A percentile compares a stretch with the other conserved stretches of the same genome.
Conservation (phyloP, 1,140 invertebrate genomes). For the Zaprionus davidi region DNA sequence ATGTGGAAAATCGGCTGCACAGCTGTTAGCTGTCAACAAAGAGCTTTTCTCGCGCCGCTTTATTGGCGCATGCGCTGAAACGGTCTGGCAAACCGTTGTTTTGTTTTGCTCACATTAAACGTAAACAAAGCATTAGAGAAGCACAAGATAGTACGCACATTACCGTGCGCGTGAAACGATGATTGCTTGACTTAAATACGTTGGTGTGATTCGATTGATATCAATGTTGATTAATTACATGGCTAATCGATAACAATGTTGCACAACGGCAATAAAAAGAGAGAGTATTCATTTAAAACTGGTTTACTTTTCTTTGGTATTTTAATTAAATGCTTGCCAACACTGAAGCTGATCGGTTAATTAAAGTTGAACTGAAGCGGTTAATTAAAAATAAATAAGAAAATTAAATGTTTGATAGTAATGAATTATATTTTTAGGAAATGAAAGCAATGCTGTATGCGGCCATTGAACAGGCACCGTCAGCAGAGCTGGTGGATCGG, state of each 20-base stretch:
- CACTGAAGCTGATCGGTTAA: background rate
- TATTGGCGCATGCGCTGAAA: constrained; percentile 61
- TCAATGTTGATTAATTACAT: background rate
- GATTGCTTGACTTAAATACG: background rate
- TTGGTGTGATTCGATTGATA: background rate
- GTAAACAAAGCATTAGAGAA: constrained; percentile 56
- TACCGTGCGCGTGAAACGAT: background rate
- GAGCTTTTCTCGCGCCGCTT: constrained; percentile 47
- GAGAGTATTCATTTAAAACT: background rate
- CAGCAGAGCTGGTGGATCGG: constrained; percentile 88
- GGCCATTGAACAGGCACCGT: constrained; percentile 90
- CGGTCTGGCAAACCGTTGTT: background rate
- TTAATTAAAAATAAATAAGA: background rate
- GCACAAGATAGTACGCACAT: background rate
- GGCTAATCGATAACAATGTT: background rate
- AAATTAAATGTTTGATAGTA: background rate
- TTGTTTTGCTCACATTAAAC: constrained; percentile 65
- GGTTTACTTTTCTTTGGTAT: background rate
- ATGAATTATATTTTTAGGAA: constrained; percentile 85
- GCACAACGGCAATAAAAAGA: background rate
- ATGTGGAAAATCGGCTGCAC: constrained; percentile 48
- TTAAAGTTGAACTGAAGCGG: background rate
- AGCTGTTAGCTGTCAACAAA: constrained; percentile 53
- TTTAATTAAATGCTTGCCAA: background rate
- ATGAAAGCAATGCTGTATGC: constrained; percentile 91